Conservation (phyloP, 1,140 invertebrate species). For the Sitodiplosis mosellana region DNA sequence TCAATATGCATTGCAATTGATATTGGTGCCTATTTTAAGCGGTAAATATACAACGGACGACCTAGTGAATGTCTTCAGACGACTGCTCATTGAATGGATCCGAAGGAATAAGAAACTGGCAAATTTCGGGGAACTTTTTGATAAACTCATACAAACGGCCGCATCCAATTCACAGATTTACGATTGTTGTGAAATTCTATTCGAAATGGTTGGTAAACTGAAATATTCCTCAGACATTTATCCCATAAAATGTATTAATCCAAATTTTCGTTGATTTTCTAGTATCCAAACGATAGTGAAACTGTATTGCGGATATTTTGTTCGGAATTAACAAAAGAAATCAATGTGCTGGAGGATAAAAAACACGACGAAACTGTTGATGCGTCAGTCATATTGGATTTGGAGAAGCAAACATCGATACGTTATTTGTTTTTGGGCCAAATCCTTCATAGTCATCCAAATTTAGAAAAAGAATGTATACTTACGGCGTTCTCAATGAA, state of each 20-base stretch:
- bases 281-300: background rate
- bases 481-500: slow-evolving; percentile 27
- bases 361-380: background rate
- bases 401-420: background rate
- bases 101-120: background rate
- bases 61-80: background rate
- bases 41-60: background rate
- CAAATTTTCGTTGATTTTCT: background rate
- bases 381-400: background rate
- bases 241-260: no score
- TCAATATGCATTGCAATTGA: background rate
- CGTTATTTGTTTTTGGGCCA: slow-evolving; percentile 12
- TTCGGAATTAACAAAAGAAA: background rate
- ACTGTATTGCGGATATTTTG: background rate
- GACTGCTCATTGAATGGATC: background rate
- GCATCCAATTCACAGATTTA: background rate
- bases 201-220: no score
- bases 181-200: background rate
- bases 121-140: background rate
- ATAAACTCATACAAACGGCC: background rate
- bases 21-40: background rate
- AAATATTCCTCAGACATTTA: no score
- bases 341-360: background rate
- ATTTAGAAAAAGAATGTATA: slow-evolving; percentile 22
- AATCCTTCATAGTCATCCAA: slow-evolving; percentile 14